Evolutionary conservation across 2,113 vertebrate species (phyloP).

Genomic region (Psilopogon haemacephalus): DNA sequence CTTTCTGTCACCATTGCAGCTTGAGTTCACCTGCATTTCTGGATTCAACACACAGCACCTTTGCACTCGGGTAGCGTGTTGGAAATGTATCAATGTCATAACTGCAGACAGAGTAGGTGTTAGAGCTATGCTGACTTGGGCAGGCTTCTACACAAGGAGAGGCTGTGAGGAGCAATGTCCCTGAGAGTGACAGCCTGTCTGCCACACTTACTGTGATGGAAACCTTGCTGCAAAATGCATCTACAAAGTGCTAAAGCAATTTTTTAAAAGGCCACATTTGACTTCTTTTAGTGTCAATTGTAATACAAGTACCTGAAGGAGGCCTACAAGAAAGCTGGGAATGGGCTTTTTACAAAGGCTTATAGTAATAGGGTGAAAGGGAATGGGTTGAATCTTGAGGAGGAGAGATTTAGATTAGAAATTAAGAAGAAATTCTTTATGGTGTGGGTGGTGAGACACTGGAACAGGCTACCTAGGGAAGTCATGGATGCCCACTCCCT

Average conservation of each 20-base stretch:
- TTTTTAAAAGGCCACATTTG: not conserved
- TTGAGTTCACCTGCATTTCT: not conserved
- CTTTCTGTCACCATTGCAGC: not conserved
- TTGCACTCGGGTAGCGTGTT: not conserved
- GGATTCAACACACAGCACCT: not conserved
- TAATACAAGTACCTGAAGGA: not conserved
- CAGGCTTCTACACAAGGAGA: not conserved
- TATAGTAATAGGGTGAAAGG: no score
- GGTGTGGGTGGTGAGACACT: no score
- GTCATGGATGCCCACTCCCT: no score
- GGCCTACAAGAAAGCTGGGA: no score
- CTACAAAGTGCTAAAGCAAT: not conserved
- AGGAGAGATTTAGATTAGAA: no score
- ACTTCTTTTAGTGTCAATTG: not conserved
- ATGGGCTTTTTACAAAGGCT: no score
- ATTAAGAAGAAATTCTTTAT: no score
- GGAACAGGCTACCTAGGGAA: no score
- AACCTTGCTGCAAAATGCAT: not conserved
- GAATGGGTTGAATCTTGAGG: no score
- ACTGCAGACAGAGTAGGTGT: not conserved
- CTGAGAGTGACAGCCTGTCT: not conserved
- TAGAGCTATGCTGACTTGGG: not conserved
- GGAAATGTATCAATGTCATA: not conserved
- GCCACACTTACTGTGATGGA: not conserved
- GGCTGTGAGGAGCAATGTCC: not conserved